A percentile compares a stretch with the other conserved stretches of the same genome.
Conservation (phyloP, 1,140 invertebrate genomes). For the Lordiphosa collinella region DNA sequence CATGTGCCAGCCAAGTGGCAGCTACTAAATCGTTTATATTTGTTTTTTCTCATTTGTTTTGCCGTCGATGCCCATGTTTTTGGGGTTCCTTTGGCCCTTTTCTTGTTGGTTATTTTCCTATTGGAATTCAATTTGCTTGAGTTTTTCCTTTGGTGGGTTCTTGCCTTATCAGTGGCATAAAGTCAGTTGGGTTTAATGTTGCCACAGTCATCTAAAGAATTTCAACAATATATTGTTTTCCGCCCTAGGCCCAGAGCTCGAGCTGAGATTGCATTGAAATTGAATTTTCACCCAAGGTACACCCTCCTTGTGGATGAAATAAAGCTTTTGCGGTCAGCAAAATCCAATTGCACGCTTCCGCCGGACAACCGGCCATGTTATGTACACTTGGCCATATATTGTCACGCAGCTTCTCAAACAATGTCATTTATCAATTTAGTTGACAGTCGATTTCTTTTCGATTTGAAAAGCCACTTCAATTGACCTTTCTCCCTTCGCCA, state of each 20-base stretch:
- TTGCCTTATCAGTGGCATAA: conserved; percentile 51
- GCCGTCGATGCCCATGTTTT: conserved; percentile 47
- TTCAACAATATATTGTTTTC: conserved; percentile 59
- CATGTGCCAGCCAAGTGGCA: conserved; percentile 53
- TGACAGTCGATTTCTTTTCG: conserved; percentile 78
- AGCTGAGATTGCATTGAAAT: conserved; percentile 61
- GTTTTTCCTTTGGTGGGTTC: conserved; percentile 20
- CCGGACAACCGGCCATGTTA: conserved; percentile 20
- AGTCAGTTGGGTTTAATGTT: conserved; percentile 57
- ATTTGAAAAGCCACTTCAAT: conserved; percentile 67
- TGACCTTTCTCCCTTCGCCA: conserved; percentile 42
- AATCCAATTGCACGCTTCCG: conserved; percentile 52
- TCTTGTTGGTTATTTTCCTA: conserved; percentile 53
- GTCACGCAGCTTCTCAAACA: conserved; percentile 52
- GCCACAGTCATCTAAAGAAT: conserved; percentile 36
- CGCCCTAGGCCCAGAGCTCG: conserved; percentile 7
- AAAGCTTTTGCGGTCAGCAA: conserved; percentile 31
- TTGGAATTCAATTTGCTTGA: conserved; percentile 72
- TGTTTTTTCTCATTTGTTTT: conserved; percentile 54
- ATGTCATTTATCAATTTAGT: conserved; percentile 78
- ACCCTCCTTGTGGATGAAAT: conserved; percentile 1
- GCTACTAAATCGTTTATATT: conserved; percentile 77
- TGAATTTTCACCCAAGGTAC: conserved; percentile 54
- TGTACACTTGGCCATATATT: conserved; percentile 28
- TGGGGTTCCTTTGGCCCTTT: conserved; percentile 43